phyloP scores from a whole-genome alignment of 2,113 vertebrate genomes.

The Tychaedon coryphoeus region DNA sequence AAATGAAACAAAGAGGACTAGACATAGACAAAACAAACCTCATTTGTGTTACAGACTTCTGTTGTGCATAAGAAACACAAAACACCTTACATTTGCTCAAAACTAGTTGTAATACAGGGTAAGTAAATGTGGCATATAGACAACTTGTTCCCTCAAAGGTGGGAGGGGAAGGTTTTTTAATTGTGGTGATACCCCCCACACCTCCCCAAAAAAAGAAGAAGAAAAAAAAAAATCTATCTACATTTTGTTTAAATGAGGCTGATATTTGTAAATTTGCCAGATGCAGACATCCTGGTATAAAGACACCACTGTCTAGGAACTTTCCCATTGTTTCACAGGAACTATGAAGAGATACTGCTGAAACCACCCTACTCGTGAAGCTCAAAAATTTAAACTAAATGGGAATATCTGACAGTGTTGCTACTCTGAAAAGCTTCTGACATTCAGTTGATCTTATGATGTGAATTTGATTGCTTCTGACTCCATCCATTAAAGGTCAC shows the following conservation, averaged over 20 bases:
- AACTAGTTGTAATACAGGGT: not conserved
- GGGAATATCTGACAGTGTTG: not conserved
- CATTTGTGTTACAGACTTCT: not conserved
- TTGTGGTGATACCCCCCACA: not conserved
- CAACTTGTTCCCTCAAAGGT: not conserved
- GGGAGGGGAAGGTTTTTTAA: not conserved
- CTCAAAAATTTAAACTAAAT: not conserved
- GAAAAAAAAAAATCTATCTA: too few species aligned
- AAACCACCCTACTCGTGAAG: not conserved
- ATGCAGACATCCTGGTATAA: not conserved
- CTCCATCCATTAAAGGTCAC: conserved; percentile 44
- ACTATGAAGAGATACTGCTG: not conserved
- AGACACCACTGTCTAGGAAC: not conserved
- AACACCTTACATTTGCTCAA: not conserved
- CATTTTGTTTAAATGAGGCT: not conserved
- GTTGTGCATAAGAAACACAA: not conserved
- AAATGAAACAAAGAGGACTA: not conserved
- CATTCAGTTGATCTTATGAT: conserved; percentile 20
- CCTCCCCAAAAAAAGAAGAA: accelerated
- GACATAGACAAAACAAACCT: not conserved
- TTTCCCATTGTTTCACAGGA: not conserved
- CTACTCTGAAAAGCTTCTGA: not conserved
- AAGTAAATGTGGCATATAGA: not conserved
- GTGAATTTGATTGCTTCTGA: conserved; percentile 27
- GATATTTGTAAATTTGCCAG: not conserved